A percentile compares a stretch with the other conserved stretches of the same genome.
Evolutionary conservation across 2,797 vertebrate genomes (phyloP).

Genomic region (Merluccius polli): DNA sequence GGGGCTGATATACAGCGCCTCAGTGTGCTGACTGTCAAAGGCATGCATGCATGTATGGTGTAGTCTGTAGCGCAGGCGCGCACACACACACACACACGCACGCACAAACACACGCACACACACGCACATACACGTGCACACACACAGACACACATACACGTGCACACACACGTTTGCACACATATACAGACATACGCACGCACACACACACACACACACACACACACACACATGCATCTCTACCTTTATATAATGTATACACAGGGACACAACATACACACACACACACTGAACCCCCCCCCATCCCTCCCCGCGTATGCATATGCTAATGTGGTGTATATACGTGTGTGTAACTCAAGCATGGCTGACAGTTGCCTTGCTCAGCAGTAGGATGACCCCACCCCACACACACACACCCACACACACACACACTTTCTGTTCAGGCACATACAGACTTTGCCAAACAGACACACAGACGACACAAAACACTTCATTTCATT

Average conservation of each 20-base stretch:
- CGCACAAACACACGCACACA: slow-evolving; percentile 6
- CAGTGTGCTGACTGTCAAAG: too few species aligned
- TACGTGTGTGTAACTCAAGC: slow-evolving; percentile 21
- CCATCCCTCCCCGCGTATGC: not conserved
- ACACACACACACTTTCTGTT: too few species aligned
- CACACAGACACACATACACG: slow-evolving; percentile 1
- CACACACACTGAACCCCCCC: slow-evolving; percentile 18
- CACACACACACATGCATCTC: too few species aligned
- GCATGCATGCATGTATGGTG: too few species aligned
- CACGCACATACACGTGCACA: too few species aligned
- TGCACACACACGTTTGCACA: not conserved
- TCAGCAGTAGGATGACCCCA: slow-evolving; percentile 37
- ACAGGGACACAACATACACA: slow-evolving; percentile 15
- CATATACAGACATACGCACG: slow-evolving; percentile 16
- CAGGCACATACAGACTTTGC: too few species aligned
- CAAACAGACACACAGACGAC: too few species aligned
- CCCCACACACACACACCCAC: not conserved
- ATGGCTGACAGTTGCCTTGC: slow-evolving; percentile 45
- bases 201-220: slow-evolving; percentile 17
- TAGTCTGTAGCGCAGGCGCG: too few species aligned
- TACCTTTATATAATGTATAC: not conserved
- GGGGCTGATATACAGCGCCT: too few species aligned
- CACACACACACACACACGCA: too few species aligned
- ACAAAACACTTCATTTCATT: too few species aligned
- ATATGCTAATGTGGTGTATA: slow-evolving; percentile 35